phyloP scores from a whole-genome alignment of 1,140 invertebrate species.

The Hirudo medicinalis region DNA sequence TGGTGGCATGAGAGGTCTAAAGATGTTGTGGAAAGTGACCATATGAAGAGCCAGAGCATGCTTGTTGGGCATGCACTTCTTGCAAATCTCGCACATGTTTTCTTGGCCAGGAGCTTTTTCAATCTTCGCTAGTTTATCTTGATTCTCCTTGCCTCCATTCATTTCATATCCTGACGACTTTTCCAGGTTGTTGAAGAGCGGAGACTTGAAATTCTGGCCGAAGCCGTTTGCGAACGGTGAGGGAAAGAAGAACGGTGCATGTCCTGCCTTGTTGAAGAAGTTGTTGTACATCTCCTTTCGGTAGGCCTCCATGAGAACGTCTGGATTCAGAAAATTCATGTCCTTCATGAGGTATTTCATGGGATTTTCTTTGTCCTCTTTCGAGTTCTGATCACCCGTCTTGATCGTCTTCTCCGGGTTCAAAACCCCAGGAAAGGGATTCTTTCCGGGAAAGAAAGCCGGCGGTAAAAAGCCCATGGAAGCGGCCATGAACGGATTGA shows the following conservation, averaged over 20 bases:
- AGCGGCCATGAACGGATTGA: slow-evolving; percentile 38
- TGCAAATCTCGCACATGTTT: slow-evolving; percentile 33
- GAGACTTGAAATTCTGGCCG: neutral
- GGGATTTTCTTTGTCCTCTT: neutral
- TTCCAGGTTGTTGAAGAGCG: neutral
- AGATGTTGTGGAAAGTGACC: slow-evolving; percentile 35
- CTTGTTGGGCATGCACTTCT: slow-evolving; percentile 35
- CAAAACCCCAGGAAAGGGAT: neutral
- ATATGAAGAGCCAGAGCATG: slow-evolving; percentile 35
- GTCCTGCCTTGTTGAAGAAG: slow-evolving; percentile 55
- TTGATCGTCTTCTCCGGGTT: neutral
- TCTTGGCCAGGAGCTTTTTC: neutral
- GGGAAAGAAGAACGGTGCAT: neutral
- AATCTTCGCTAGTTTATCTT: neutral
- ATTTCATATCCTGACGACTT: neutral
- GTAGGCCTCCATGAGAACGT: slow-evolving; percentile 73
- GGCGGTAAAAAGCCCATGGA: slow-evolving; percentile 3
- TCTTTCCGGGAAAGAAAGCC: slow-evolving; percentile 11
- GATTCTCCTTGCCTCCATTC: neutral
- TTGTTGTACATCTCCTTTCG: slow-evolving; percentile 90
- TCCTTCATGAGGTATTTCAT: slow-evolving; percentile 19
- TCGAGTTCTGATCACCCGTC: neutral
- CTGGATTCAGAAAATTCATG: slow-evolving; percentile 30
- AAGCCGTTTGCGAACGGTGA: slow-evolving; percentile 56
- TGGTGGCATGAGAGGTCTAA: neutral